A percentile compares a stretch with the other conserved stretches of the same genome.
phyloP scores from a whole-genome alignment of 2,113 vertebrate genomes.

The Sakesphorus luctuosus region DNA sequence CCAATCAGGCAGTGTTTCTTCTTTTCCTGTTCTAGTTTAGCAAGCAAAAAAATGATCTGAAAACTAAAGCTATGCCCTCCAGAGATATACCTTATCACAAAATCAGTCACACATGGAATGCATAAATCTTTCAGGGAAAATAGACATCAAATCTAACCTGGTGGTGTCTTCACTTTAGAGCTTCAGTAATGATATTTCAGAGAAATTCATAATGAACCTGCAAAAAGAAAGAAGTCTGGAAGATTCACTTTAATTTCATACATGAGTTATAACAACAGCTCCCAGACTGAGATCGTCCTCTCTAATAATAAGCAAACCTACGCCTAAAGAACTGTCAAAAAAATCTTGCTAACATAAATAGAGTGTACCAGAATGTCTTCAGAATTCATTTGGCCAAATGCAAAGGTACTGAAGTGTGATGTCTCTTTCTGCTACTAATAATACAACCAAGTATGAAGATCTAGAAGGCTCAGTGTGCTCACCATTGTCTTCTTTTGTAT shows the following conservation, averaged over 20 bases:
- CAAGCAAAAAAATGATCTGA: background rate
- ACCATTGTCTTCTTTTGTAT: background rate
- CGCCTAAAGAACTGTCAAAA: slow-evolving; percentile 17
- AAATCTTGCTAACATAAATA: background rate
- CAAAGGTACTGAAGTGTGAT: slow-evolving; percentile 7
- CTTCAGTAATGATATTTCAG: slow-evolving; percentile 3
- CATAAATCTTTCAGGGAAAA: slow-evolving; percentile 13
- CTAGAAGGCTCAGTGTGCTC: background rate
- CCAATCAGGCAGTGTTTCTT: slow-evolving; percentile 41
- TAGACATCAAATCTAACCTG: background rate
- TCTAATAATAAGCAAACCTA: background rate
- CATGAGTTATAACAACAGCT: background rate
- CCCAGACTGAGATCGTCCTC: background rate
- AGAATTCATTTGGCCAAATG: slow-evolving; percentile 2
- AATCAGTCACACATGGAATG: slow-evolving; percentile 15
- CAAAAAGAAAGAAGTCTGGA: background rate
- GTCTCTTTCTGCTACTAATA: background rate
- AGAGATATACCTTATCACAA: slow-evolving; percentile 19
- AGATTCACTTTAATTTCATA: slow-evolving; percentile 19
- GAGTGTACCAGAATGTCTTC: background rate
- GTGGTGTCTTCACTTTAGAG: background rate
- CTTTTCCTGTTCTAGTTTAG: slow-evolving; percentile 39
- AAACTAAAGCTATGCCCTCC: slow-evolving; percentile 25
- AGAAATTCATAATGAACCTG: background rate
- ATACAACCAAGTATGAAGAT: background rate